Conservation (phyloP, 2,797 vertebrate genomes). For the Bradypus variegatus region DNA sequence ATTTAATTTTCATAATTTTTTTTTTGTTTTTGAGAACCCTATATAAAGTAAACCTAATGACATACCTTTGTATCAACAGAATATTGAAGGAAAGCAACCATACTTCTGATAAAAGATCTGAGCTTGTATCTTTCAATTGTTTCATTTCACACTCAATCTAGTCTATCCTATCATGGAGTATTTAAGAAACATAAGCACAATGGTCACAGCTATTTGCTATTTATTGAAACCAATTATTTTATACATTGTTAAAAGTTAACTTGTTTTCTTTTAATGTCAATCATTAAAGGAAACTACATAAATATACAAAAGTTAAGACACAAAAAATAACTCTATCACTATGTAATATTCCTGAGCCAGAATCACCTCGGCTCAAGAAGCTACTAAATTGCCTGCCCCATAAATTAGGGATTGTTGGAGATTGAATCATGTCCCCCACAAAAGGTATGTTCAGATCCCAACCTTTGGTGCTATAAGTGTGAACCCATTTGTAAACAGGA, state of each 20-base stretch:
- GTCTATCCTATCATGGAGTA: background rate
- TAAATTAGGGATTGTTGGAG: background rate
- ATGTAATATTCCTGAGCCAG: background rate
- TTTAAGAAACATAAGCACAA: background rate
- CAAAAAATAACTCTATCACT: background rate
- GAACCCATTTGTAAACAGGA: too few relatives aligned
- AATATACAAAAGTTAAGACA: background rate
- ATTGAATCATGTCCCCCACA: too few relatives aligned
- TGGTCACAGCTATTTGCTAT: background rate
- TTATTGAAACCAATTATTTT: background rate
- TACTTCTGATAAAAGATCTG: background rate
- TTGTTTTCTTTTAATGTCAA: background rate
- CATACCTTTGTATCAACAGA: background rate
- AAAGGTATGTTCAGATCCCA: too few relatives aligned
- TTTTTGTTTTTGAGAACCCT: background rate
- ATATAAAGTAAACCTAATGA: background rate
- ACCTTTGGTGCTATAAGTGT: too few relatives aligned
- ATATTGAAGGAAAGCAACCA: background rate
- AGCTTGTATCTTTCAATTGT: background rate
- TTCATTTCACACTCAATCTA: background rate
- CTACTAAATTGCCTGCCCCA: background rate
- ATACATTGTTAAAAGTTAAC: background rate
- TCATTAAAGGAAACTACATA: background rate
- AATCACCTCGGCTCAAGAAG: background rate
- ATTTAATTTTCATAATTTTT: background rate